Conservation (phyloP, 2,888 invertebrate genomes). For the Rhorus exstirpatorius region DNA sequence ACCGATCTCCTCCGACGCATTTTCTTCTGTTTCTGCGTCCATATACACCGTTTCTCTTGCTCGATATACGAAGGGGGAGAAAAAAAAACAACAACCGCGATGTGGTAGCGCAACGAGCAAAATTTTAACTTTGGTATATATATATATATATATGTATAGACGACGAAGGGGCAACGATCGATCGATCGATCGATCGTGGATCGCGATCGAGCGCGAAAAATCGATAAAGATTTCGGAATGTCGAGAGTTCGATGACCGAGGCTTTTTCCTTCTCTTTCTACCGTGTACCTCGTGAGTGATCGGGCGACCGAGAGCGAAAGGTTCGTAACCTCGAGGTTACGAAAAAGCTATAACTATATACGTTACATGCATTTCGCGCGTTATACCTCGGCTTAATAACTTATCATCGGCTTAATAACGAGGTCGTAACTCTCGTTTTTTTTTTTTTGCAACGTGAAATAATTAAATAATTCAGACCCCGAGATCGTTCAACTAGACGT, state of each 20-base stretch:
- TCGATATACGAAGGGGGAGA: background rate
- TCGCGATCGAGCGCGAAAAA: slow-evolving; percentile 70
- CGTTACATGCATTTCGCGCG: slow-evolving; percentile 4
- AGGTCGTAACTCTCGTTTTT: slow-evolving; percentile 18
- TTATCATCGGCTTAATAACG: slow-evolving; percentile 9
- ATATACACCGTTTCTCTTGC: slow-evolving; percentile 16
- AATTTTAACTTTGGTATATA: slow-evolving; percentile 11
- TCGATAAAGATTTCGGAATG: slow-evolving; percentile 63
- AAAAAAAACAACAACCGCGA: background rate
- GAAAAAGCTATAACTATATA: slow-evolving; percentile 18
- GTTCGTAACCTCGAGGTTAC: slow-evolving; percentile 56
- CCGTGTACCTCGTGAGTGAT: slow-evolving; percentile 22
- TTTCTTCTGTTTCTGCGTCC: background rate
- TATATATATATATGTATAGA: too few relatives aligned
- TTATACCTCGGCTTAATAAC: slow-evolving; percentile 1
- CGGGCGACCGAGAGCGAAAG: slow-evolving; percentile 57
- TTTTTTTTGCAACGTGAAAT: slow-evolving; percentile 4
- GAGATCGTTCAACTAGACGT: slow-evolving; percentile 2
- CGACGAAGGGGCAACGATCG: slow-evolving; percentile 21
- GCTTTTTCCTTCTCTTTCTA: slow-evolving; percentile 24
- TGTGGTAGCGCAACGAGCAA: slow-evolving; percentile 26
- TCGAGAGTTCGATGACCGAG: slow-evolving; percentile 72
- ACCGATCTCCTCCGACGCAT: slow-evolving; percentile 35
- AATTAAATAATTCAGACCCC: slow-evolving; percentile 27
- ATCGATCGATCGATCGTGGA: slow-evolving; percentile 65